Evolutionary conservation across 2,113 vertebrate genomes (phyloP), one percentile per base, ranked within the genome.

Genomic region (Nothoprocta perdicaria): DNA sequence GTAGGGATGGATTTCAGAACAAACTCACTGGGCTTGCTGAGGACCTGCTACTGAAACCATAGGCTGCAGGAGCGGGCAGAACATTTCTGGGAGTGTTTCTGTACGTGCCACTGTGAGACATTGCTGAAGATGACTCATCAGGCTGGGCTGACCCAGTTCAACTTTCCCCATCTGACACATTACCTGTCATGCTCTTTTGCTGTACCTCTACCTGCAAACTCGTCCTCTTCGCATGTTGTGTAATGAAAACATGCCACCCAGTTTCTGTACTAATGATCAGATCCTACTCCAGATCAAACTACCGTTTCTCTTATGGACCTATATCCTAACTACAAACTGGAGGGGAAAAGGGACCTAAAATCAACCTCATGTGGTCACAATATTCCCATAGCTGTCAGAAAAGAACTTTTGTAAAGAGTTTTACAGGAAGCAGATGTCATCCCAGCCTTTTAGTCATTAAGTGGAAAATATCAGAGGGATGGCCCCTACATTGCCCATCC

Each of bases 361-460:
- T 11, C 2, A 8, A 29, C 41, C 46, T 31, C 1, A 0, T 24
- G 10, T 68, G 48, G 33, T 63, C 24, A 52, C 14, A 15, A 1
- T 58, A 74, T 78, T 88, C 88, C 55, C 50, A 46, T 35, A 17
- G 19, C 17, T 80, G 55, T 19, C 65, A 82, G 58, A 84, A 35
- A 4, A 78, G 31, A 90, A 45, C 29, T 15, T 77, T 46, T 40
- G 1, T 40, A 19, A 52, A 45, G 4, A 73, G 29, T 26, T 12
- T 40, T 63, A 21, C 0, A 23, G 0, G 4, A 29, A 6, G 5
- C 48, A 57, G 33, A 45, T 2, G 0, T 41, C 53, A 68, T 10
- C 58, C 31, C 60, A 68, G 8, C 5, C 46, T 55, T 67, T 4
- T 80, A 26, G 23, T 33, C 18, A n/a, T 14, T 22, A 38, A 58